Base-by-base conservation (phyloP, 2,113 vertebrate genomes). In the Prunella himalayana region DNA sequence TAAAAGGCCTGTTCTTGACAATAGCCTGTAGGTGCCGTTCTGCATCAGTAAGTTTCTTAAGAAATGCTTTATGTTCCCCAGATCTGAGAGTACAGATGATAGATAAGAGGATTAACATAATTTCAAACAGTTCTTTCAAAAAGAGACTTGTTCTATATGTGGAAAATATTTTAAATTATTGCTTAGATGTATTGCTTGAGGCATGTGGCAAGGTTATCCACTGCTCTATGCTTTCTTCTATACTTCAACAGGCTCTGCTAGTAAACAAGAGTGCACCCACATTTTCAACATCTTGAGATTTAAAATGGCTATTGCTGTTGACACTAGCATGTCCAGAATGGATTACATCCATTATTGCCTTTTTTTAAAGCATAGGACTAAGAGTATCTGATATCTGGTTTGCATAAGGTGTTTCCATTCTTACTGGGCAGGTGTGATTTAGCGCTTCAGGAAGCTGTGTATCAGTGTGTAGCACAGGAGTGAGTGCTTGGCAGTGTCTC, bases 101-200 rank as follows among this genome's bases (percentile, higher is more conserved):
- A 97, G 85, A 70, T 90, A 95, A 89, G 53, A 85, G 42, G 28
- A 95, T 95, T 87, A 92, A 82, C 88, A 90, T 72, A 72, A 90
- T 73, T 96, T 94, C 88, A 89, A 90, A 84, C 15, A 76, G 70
- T 30, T 42, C 83, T 81, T 86, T 91, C 61, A 88, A 72, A 90
- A 31, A 35, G 9, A 85, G 28, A 30, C n/a, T 85, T 49, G 17
- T 56, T 90, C 53, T 82, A 7, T 80, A 85, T 15, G 12, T 61
- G 71, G 49, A 96, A 92, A 91, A 65, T 35, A 64, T 61, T 85
- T 90, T 42, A 57, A 80, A 70, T 90, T 39, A 79, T 79, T 91
- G 60, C 57, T 91, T 68, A 87, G 42, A 69, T 78, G 41, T 30
- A 51, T 7, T 60, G 57, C 66, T 82, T 72, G 68, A 90, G 75